Conservation (phyloP, 2,113 vertebrate genomes). For the Amblyopsis rosae region DNA sequence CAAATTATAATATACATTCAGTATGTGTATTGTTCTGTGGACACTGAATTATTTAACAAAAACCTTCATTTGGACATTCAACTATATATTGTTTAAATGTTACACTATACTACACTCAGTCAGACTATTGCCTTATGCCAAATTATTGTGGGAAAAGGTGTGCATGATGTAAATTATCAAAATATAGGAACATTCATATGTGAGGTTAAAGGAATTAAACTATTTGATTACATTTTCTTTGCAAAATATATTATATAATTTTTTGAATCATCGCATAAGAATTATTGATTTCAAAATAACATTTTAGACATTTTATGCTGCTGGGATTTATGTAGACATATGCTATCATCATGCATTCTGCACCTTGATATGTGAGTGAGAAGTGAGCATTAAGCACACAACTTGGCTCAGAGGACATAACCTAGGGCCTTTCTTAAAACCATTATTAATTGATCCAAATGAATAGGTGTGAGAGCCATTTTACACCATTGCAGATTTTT, state of each 20-base stretch:
- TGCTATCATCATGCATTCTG: conserved; percentile 15
- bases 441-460: conserved; percentile 13
- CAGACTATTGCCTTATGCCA: too few species aligned
- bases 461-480: neutral
- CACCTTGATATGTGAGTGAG: neutral
- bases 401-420: conserved; percentile 13
- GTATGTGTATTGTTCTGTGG: too few species aligned
- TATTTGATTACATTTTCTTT: too few species aligned
- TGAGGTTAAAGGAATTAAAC: too few species aligned
- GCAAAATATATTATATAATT: conserved; percentile 22
- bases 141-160: too few species aligned
- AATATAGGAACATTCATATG: too few species aligned
- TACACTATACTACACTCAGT: too few species aligned
- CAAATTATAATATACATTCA: too few species aligned
- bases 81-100: too few species aligned
- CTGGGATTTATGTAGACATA: conserved; percentile 45
- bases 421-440: conserved; percentile 39
- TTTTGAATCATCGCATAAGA: conserved; percentile 51
- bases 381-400: conserved; percentile 15
- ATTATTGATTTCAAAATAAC: conserved; percentile 53
- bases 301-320: conserved; percentile 13
- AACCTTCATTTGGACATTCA: too few species aligned
- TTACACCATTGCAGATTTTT: conserved; percentile 2
- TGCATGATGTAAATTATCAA: too few species aligned
- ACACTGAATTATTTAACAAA: too few species aligned